A percentile compares a stretch with the other conserved stretches of the same genome.
phyloP scores from a whole-genome alignment of 2,797 vertebrate species.

The Tauraco hartlaubi region DNA sequence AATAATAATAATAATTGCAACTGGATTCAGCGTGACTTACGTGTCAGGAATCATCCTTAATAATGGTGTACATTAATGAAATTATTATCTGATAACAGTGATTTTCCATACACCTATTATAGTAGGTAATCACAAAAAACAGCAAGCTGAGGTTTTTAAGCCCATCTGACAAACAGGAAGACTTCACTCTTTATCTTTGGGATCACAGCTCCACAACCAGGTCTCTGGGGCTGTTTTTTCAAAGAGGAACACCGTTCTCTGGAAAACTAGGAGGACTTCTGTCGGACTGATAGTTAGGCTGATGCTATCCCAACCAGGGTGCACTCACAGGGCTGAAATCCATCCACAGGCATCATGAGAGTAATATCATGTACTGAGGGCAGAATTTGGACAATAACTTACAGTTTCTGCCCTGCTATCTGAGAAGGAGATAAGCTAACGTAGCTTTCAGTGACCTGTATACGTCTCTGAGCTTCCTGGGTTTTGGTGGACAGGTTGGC shows the following conservation, averaged over 20 bases:
- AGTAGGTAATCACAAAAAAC: background rate
- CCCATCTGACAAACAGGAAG: conserved; percentile 17
- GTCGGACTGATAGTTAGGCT: background rate
- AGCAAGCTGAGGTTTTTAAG: conserved; percentile 23
- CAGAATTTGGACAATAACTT: background rate
- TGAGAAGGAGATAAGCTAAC: background rate
- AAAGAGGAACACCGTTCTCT: background rate
- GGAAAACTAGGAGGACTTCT: background rate
- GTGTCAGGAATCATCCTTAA: conserved; percentile 31
- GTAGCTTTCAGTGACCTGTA: background rate
- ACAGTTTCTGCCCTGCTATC: background rate
- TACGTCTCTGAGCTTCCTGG: background rate
- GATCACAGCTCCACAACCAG: background rate
- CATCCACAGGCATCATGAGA: accelerated
- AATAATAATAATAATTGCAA: background rate
- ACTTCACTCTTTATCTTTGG: background rate
- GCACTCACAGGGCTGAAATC: background rate
- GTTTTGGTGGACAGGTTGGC: background rate
- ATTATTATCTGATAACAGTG: conserved; percentile 21
- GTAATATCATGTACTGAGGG: background rate
- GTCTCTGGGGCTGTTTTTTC: background rate
- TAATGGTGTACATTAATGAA: background rate
- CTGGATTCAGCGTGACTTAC: conserved; percentile 4
- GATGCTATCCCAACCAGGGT: background rate
- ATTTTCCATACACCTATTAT: background rate